phyloP scores from a whole-genome alignment of 2,113 vertebrate species.

The Pituophis catenifer region DNA sequence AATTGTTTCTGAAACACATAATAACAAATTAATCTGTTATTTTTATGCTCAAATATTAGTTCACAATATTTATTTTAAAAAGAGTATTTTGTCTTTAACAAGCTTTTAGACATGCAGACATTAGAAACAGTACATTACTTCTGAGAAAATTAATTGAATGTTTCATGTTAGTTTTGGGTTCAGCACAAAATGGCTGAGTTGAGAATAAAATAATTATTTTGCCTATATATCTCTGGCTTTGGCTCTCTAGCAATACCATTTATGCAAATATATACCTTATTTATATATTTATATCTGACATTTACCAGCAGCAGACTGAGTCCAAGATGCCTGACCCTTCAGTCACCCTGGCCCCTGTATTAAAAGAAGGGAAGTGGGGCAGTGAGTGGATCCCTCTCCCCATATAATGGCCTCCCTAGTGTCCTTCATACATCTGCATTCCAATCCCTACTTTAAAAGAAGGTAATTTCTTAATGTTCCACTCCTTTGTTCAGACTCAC shows the following conservation, averaged over 20 bases:
- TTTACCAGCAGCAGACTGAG: neutral
- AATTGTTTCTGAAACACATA: conserved; percentile 42
- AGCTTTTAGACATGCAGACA: neutral
- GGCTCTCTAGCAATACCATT: neutral
- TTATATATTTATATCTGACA: neutral
- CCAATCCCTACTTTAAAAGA: neutral
- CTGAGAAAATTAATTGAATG: neutral
- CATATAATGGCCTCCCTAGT: neutral
- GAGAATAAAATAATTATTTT: neutral
- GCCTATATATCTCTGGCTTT: neutral
- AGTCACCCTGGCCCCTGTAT: neutral
- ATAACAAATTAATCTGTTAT: conserved; percentile 33
- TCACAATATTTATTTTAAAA: neutral
- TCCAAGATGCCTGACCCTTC: neutral
- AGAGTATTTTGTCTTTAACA: neutral
- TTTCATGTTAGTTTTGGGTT: neutral
- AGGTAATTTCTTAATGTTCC: neutral
- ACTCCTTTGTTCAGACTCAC: neutral
- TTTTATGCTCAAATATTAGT: conserved; percentile 30
- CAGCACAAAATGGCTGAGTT: neutral
- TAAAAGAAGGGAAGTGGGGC: neutral
- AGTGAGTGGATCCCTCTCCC: neutral
- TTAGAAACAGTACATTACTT: neutral
- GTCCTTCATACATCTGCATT: neutral
- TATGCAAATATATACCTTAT: neutral